phyloP scores from a whole-genome alignment of 2,797 vertebrate genomes.

The Neosalanx taihuensis region DNA sequence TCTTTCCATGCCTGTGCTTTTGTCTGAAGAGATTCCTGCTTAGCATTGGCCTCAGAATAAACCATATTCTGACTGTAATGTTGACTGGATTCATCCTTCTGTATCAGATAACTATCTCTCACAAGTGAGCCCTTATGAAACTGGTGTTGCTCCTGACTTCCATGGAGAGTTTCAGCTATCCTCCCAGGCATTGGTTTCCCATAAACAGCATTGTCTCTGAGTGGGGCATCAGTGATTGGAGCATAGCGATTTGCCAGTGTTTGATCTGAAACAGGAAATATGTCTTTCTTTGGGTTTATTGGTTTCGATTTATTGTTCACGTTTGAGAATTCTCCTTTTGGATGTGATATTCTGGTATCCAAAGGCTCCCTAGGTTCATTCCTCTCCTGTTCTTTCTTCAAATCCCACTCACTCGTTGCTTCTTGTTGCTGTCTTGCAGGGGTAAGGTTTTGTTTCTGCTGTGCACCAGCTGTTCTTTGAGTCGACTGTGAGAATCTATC shows the following conservation, averaged over 20 bases:
- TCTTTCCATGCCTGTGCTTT: constrained; percentile 34
- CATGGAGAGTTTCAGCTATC: constrained; percentile 26
- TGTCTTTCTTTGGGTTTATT: constrained; percentile 25
- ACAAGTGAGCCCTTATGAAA: constrained; percentile 34
- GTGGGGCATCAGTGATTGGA: constrained; percentile 12
- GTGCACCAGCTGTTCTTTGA: constrained; percentile 34
- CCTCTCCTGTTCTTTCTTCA: constrained; percentile 46
- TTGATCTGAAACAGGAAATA: constrained; percentile 1
- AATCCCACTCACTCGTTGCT: constrained; percentile 41
- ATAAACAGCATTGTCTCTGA: constrained; percentile 30
- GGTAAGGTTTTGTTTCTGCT: constrained; percentile 43
- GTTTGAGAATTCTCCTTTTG: constrained; percentile 2
- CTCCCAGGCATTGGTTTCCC: constrained; percentile 29
- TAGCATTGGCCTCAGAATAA: constrained; percentile 31
- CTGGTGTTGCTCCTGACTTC: constrained; percentile 30
- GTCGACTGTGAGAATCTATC: constrained; percentile 49
- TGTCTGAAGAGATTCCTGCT: constrained; percentile 45
- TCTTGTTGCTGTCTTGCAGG: constrained; percentile 41
- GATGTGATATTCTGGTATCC: constrained; percentile 19
- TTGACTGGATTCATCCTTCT: constrained; percentile 32
- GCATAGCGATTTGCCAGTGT: constrained; percentile 24
- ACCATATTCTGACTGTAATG: constrained; percentile 33
- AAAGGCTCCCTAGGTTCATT: constrained; percentile 42
- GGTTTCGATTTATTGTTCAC: constrained; percentile 6
- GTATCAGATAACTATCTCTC: constrained; percentile 29